A percentile compares a stretch with the other conserved stretches of the same genome.
phyloP scores from a whole-genome alignment of 2,888 invertebrate genomes.

The Boloria euphrosyne region DNA sequence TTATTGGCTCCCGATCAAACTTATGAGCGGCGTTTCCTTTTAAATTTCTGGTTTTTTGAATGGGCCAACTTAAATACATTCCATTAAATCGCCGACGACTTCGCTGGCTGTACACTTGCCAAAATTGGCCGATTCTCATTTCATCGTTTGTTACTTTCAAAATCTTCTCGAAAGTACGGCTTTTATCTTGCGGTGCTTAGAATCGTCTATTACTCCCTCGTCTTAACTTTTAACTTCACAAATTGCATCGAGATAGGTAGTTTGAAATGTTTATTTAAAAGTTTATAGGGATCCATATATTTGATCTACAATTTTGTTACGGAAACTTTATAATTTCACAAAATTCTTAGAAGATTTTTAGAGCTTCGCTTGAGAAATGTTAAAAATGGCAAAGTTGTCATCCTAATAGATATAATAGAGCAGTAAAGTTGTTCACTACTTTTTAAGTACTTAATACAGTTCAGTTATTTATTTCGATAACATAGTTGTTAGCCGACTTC shows the following conservation, averaged over 20 bases:
- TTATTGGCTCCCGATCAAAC: conserved; percentile 52
- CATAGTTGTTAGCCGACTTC: no score
- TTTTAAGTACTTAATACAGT: no score
- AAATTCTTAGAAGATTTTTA: no score
- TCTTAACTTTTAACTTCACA: conserved; percentile 17
- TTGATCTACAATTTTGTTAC: no score
- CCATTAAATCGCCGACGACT: conserved; percentile 44
- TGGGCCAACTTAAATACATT: conserved; percentile 46
- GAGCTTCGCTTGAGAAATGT: no score
- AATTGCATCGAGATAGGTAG: conserved; percentile 12
- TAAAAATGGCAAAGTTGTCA: no score
- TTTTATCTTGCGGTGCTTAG: conserved; percentile 28
- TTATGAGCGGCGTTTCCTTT: conserved; percentile 50
- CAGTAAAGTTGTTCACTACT: no score
- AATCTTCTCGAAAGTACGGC: conserved; percentile 23
- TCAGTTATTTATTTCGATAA: no score
- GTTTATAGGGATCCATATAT: neutral
- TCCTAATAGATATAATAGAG: no score
- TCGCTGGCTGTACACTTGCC: conserved; percentile 44
- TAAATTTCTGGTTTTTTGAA: conserved; percentile 46
- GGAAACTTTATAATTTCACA: no score
- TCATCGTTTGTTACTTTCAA: conserved; percentile 36
- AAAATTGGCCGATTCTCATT: conserved; percentile 41
- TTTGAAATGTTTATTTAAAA: conserved; percentile 4
- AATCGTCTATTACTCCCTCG: conserved; percentile 8